Base-by-base conservation (phyloP, 1,140 invertebrate species). In the Drosophila triauraria region DNA sequence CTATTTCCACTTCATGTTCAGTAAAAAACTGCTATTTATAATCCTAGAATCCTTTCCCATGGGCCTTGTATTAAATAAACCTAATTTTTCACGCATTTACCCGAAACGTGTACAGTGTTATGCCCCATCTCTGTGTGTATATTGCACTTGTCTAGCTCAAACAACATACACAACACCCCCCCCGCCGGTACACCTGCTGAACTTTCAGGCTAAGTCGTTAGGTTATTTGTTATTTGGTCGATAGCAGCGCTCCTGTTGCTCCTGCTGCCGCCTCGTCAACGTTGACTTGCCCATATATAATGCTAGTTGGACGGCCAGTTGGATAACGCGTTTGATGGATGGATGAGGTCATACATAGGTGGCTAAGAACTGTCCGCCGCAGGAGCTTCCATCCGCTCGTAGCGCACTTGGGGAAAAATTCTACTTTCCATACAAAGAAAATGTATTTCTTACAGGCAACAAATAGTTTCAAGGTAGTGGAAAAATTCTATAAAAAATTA, bases 221-320 rank as follows among this genome's bases (percentile, higher is more conserved):
- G 50, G 51, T 62, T 60, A 58, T 47, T 65, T 62, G 65, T 82
- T 86, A 82, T 86, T 86, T 84, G 83, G 84, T 86, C 83, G 83
- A 87, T 87, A 69, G 25, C 20, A 42, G 57, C 51, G 57, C 51
- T 77, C 56, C 62, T 64, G 61, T 69, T 61, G 70, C 47, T 80
- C 43, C n/a, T 70, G 38, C 30, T 67, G 30, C 63, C 72, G 63
- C 57, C 64, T 35, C 60, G 46, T 62, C 48, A 57, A 57, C 63
- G 42, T 72, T 60, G 53, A 71, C 67, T 71, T 48, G 65, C 65
- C 59, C 67, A 74, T 77, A 78, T 62, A 65, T 54, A 53, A 48
- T 48, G 63, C 76, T 72, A 74, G 70, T 48, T 51, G 56, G 78
- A 47, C 42, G 58, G 38, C 42, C 51, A 47, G 38, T 57, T 60